Base-by-base conservation (phyloP, 1,140 invertebrate species). In the Venturia canescens region DNA sequence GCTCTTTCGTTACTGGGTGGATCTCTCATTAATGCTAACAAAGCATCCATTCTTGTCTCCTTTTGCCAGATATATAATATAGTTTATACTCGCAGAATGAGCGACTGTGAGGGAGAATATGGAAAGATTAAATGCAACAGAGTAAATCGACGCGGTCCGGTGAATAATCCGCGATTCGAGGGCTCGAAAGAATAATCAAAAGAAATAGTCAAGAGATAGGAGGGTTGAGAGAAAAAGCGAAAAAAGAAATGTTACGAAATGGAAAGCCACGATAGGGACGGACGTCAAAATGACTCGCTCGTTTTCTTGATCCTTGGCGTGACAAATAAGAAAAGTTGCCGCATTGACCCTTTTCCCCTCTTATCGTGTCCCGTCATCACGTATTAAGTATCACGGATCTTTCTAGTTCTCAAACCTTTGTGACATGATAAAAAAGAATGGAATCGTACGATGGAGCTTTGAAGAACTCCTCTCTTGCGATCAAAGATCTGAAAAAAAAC, bases 21-120 rank as follows among this genome's bases (percentile, higher is more conserved):
- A 50, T 78, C 76, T 72, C 79, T 83, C 82, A 81, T 83, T 83
- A 83, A 83, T 38, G 57, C 79, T 72, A 78, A 83, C 80, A 81
- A 83, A 80, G 66, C 66, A 31, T 69, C n/a, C 66, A 69, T 69
- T 69, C 66, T 31, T 21, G 72, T 69, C 77, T 76, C 78, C 70
- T 79, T 67, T 77, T 63, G 81, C 48, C 78, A 75, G 29, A 82
- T 57, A 76, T 72, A 66, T 53, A 23, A 66, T 63, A 69, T 31
- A 29, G 66, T 69, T 31, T 34, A n/a, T n/a, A 69, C 66, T 69
- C 18, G 60, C 16, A 16, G 50, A 60, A 57, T 23, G 31, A 77
- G 44, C 15, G 27, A 77, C n/a, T 6, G n/a, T 44, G 44, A 69
- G 18, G 66, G 5, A 63, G 60, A 26, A 53, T 53, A 18, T 4